These are phyloP conservation scores for Torymus texanus DNA, from an alignment of 2,888 invertebrate species.

Conservation along the genomic window DNA sequence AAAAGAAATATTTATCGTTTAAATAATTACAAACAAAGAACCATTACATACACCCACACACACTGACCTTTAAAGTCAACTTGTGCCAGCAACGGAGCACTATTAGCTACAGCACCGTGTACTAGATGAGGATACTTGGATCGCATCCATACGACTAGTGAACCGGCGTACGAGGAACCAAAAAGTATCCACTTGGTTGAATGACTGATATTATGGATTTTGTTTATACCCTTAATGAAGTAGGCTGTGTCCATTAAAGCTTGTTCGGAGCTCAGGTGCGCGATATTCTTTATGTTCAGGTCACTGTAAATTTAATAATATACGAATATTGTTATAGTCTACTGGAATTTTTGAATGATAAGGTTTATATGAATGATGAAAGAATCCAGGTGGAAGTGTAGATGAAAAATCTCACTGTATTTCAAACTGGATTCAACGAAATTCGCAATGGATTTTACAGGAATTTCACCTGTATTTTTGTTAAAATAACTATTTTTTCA, in stretches of 20 bases:
- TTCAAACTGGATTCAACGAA: no score
- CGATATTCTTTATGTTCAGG: conserved; percentile 85
- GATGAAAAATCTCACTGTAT: no score
- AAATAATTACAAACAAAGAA: background rate
- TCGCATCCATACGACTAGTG: conserved; percentile 92
- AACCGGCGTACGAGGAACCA: conserved; percentile 96
- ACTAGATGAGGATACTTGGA: conserved; percentile 92
- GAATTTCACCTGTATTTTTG: no score
- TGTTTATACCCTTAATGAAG: conserved; percentile 86
- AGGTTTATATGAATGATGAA: no score
- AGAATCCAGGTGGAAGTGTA: no score
- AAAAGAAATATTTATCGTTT: conserved; percentile 49
- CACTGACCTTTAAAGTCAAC: conserved; percentile 86
- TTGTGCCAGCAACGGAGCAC: conserved; percentile 91
- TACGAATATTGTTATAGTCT: no score
- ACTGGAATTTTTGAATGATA: no score
- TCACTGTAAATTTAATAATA: conserved; percentile 78
- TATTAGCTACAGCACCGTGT: conserved; percentile 89
- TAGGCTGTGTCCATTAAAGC: conserved; percentile 90
- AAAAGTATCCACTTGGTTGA: conserved; percentile 91
- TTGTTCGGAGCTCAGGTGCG: conserved; percentile 86
- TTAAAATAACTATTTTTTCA: no score
- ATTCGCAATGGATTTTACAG: no score
- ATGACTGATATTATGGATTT: conserved; percentile 77
- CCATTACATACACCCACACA: background rate